Base-by-base conservation (phyloP, 2,888 invertebrate genomes). In the Drosophila bunnanda region DNA sequence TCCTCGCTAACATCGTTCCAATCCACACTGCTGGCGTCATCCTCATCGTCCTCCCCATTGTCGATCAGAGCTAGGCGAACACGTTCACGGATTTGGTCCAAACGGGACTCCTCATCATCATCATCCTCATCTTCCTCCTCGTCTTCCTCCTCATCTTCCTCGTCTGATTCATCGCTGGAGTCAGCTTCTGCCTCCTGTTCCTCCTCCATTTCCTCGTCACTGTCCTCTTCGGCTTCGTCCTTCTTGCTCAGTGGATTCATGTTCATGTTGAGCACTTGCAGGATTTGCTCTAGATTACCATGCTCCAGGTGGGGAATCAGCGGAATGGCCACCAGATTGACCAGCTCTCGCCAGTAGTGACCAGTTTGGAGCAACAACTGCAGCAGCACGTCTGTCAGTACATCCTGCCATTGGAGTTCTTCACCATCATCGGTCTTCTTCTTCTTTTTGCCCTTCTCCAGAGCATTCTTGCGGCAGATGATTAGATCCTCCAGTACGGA, bases 1-100 rank as follows among this genome's bases (percentile, higher is more conserved):
- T 71, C 87, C 15, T 83, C 83, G 36, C 50, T 56, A 5, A 83
- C 81, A 52, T 83, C 89, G n/a, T 83, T 83, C 83, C 89, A 89
- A 13, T 83, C 83, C 2, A 83, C 65, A 56, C 89, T 89, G 65
- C 84, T 80, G 22, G 52, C 82, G 46, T 70, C 78, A 22, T 72
- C 52, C 7, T 76, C 56, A n/a, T 60, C 72, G 12, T 32, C 54
- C 0, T 55, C 46, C 1, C 36, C 52, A 9, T 59, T 52, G 0
- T 66, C 48, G 7, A 69, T 34, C 43, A 88, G 30, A 0, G 87
- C 84, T 10, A 46, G 15, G n/a, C 89, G 87, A 8, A 83, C 81
- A 17, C 46, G 64, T 7, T 88, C 89, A 6, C 89, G 89, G 12
- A 76, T 67, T 10, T 25, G 17, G 7, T 67, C 78, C 44, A 88